phyloP scores from a whole-genome alignment of 2,888 invertebrate species.

The Prosapia bicincta region DNA sequence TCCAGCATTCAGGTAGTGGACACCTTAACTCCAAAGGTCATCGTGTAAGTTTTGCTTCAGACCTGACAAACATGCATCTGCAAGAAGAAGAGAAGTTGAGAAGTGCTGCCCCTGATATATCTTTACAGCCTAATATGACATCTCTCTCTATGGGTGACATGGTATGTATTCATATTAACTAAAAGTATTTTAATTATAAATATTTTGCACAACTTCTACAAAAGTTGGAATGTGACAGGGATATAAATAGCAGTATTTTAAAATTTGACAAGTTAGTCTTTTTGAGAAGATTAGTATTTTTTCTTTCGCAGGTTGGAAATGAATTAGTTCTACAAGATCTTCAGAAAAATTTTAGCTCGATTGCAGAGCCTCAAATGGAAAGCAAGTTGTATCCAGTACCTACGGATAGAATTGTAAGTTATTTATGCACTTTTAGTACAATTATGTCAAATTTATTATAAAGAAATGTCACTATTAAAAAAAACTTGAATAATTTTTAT shows the following conservation, averaged over 20 bases:
- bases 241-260: too few relatives aligned
- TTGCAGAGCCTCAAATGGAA: neutral
- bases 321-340: neutral
- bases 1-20: neutral
- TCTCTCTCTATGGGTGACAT: neutral
- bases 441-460: too few relatives aligned
- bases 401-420: neutral
- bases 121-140: neutral
- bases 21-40: constrained; percentile 23
- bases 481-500: too few relatives aligned
- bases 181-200: too few relatives aligned
- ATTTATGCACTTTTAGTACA: too few relatives aligned
- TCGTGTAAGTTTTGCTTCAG: constrained; percentile 35
- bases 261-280: too few relatives aligned
- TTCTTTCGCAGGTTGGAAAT: neutral
- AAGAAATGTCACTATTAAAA: too few relatives aligned
- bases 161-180: neutral
- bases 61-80: constrained; percentile 20
- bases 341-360: neutral
- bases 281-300: too few relatives aligned
- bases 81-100: constrained; percentile 26
- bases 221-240: neutral
- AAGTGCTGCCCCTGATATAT: constrained; percentile 25
- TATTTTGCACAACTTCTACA: neutral
- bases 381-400: neutral